Evolutionary conservation across 2,888 invertebrate species (phyloP), one percentile per base, ranked within the genome.

Genomic region (Incurvaria masculella): DNA sequence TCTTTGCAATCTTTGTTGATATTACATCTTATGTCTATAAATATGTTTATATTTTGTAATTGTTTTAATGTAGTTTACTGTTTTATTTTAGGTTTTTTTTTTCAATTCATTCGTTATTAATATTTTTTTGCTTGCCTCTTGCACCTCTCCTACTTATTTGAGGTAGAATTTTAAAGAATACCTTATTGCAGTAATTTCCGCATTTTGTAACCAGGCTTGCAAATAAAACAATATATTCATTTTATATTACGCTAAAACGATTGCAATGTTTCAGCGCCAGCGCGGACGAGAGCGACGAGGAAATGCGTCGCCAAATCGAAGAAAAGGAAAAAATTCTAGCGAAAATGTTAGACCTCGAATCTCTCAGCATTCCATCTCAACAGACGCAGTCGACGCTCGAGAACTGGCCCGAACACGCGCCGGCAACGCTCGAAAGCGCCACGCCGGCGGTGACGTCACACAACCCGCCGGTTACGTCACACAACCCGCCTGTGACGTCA

Each of bases 281-380:
- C 41, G 74, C 81, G 1, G 81, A 84, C 56, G 66, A 80, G 43
- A 71, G 80, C 58, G 86, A 85, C 64, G 85, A 85, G 3, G 81
- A 81, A 53, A 81, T 83, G 0, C 82, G 91, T 45, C 82, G 85
- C 55, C 86, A 89, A 54, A 86, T 91, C 39, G 86, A 85, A 61
- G 81, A 83, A 53, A 91, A 91, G 62, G 90, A 91, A 57, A 87
- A 85, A 62, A 80, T 86, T 18, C 66, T 89, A 14, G 87, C 87
- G 0, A 84, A 85, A 59, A 76, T 87, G 61, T 68, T 88, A 23
- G 83, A 84, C 61, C 74, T 87, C 42, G 85, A 86, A 46, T 78
- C 78, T 0, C 62, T 74, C 19, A 73, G 72, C 57, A 72, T 73
- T 49, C 42, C 47, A 3, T 21, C 21, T 2, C 56, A 59, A 47